Evolutionary conservation across 2,888 invertebrate genomes (phyloP), one percentile per base, ranked within the genome.

Genomic region (Andrena trimmerana): DNA sequence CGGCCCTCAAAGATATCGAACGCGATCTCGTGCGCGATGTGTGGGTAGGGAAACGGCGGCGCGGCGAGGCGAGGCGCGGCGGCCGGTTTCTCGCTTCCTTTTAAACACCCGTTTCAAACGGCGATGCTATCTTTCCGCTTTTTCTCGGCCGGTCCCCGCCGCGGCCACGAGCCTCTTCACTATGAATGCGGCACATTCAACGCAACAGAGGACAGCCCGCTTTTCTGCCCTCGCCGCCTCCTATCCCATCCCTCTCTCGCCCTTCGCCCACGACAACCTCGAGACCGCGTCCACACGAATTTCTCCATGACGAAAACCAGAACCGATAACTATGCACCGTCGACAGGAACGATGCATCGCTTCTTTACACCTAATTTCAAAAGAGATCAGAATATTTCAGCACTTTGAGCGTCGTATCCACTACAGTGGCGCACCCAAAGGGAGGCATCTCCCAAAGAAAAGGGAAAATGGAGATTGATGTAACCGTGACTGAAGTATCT

Each of bases 71-170:
- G 0, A 4, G 8, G 42, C 54, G 31, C 68, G 68, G 29, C 50
- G 75, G 33, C 66, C 33, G 72, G 78, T 84, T 70, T 81, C 76
- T 78, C 76, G 74, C 76, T 74, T 81, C 78, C 78, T 85, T 82
- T 89, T 83, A 83, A 88, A 87, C 57, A 57, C 78, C 84, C 73
- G 81, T 83, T 84, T 73, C 76, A 88, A 81, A 87, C 79, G 52
- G 62, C 86, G 88, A 89, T 89, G 81, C 79, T 87, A 88, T 88
- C 88, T 87, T 78, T 52, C 70, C 70, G 75, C 74, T 71, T 85
- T 84, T 81, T 83, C 86, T 85, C 76, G 54, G 71, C 72, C 68
- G 68, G 67, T 54, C 76, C 62, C 31, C 65, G 76, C 60, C 66
- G 4, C 59, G 60, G 63, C 68, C 74, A 50, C 60, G 50, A 74